Evolutionary conservation across 2,888 invertebrate species (phyloP).

Genomic region (Ormyrus pomaceus): DNA sequence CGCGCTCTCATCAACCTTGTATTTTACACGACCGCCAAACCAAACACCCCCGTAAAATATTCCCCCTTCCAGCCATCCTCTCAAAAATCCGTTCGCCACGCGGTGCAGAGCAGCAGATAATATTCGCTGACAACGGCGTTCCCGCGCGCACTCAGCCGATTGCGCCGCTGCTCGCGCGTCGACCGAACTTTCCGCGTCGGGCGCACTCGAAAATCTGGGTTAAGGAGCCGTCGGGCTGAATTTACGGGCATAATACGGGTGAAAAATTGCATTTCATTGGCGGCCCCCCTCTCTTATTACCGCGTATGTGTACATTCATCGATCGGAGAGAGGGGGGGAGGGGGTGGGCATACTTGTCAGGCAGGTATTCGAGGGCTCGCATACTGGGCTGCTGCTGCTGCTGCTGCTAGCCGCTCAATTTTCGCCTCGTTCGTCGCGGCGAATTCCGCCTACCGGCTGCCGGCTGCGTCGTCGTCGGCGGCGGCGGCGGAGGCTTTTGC

Average conservation of each 20-base stretch:
- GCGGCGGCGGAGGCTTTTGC: not conserved
- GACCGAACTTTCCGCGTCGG: no score
- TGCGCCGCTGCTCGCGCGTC: no score
- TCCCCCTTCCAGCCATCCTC: no score
- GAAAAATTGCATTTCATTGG: conserved; percentile 67
- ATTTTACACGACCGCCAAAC: no score
- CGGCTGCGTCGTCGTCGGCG: no score
- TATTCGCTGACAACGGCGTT: no score
- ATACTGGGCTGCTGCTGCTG: not conserved
- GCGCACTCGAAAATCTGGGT: conserved; percentile 61
- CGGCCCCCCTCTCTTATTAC: not conserved
- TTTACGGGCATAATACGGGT: conserved; percentile 66
- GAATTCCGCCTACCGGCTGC: not conserved
- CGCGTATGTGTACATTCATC: not conserved
- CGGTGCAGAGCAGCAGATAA: no score
- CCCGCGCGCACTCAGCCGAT: no score
- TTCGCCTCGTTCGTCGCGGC: conserved; percentile 35
- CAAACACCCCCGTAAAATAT: no score
- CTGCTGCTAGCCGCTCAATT: conserved; percentile 23
- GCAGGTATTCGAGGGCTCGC: conserved; percentile 20
- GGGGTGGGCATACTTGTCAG: conserved; percentile 30
- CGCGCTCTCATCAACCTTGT: no score
- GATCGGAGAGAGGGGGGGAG: not conserved
- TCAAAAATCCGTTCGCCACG: no score
- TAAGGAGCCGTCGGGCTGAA: conserved; percentile 66